A percentile compares a stretch with the other conserved stretches of the same genome.
Evolutionary conservation across 2,888 invertebrate species (phyloP).

Genomic region (Malthinus seriepunctatus): DNA sequence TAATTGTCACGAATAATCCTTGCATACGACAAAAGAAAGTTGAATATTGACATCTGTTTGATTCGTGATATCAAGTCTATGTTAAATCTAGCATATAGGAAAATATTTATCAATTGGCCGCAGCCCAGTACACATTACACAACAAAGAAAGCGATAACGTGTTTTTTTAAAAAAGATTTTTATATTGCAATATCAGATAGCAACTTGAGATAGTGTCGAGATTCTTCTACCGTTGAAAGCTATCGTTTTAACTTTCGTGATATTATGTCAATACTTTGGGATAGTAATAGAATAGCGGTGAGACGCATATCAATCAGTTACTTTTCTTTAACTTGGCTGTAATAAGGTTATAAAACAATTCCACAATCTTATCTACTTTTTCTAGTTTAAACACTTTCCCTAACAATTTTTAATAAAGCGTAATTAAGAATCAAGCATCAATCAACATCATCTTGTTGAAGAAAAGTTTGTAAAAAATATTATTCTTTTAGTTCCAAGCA

Average conservation of each 20-base stretch:
- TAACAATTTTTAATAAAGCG: too few species aligned
- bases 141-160: conserved; percentile 11
- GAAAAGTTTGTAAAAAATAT: too few species aligned
- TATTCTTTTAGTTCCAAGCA: too few species aligned
- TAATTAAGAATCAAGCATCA: too few species aligned
- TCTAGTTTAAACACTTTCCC: too few species aligned
- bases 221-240: conserved; percentile 14
- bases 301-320: conserved; percentile 18
- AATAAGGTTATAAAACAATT: too few species aligned
- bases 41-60: conserved; percentile 27
- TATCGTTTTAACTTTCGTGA: conserved; percentile 14
- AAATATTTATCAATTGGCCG: conserved; percentile 18
- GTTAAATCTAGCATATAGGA: conserved; percentile 23
- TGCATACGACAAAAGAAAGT: conserved; percentile 32
- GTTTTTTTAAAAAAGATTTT: conserved; percentile 5
- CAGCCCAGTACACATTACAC: conserved; percentile 10
- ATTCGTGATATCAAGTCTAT: conserved; percentile 28
- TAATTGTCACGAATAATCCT: conserved; percentile 31
- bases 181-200: conserved; percentile 9
- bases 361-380: too few species aligned
- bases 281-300: conserved; percentile 6
- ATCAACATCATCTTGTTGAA: too few species aligned
- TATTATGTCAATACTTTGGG: conserved; percentile 13
- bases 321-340: too few species aligned
- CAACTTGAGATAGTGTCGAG: conserved; percentile 13